These are phyloP conservation scores for Tichodroma muraria DNA, from an alignment of 2,113 vertebrate species.

Conservation along the genomic window DNA sequence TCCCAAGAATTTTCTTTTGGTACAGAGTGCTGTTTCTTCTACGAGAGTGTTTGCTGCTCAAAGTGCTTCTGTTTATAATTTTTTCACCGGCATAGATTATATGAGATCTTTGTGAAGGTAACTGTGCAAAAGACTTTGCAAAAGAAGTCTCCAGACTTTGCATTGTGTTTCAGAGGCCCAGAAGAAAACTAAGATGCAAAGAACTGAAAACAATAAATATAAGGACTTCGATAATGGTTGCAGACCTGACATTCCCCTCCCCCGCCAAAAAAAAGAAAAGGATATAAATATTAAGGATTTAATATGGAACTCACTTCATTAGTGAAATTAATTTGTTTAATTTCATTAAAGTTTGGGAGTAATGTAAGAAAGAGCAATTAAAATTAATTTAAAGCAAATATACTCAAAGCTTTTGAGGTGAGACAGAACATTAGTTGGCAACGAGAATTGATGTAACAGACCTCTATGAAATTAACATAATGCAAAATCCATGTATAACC, in stretches of 20 bases:
- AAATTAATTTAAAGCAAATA: neutral
- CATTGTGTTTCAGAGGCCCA: neutral
- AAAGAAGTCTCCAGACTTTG: neutral
- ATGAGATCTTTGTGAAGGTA: neutral
- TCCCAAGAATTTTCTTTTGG: neutral
- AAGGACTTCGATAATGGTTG: neutral
- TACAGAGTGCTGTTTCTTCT: neutral
- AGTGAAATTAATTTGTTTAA: neutral
- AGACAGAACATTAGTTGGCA: neutral
- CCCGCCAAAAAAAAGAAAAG: neutral
- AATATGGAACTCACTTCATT: neutral
- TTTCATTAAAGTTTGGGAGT: neutral
- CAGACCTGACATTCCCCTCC: neutral
- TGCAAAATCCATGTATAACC: neutral
- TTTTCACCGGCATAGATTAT: neutral
- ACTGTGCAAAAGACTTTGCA: neutral
- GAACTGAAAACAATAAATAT: neutral
- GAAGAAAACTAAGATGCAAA: neutral
- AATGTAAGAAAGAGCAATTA: neutral
- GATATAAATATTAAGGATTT: neutral
- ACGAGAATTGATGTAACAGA: neutral
- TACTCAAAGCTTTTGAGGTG: neutral
- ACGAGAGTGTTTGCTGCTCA: neutral
- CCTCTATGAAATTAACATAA: neutral
- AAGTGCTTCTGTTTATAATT: neutral